A percentile compares a stretch with the other conserved stretches of the same genome.
Evolutionary conservation across 2,888 invertebrate genomes (phyloP).

Genomic region (Serripes groenlandicus): DNA sequence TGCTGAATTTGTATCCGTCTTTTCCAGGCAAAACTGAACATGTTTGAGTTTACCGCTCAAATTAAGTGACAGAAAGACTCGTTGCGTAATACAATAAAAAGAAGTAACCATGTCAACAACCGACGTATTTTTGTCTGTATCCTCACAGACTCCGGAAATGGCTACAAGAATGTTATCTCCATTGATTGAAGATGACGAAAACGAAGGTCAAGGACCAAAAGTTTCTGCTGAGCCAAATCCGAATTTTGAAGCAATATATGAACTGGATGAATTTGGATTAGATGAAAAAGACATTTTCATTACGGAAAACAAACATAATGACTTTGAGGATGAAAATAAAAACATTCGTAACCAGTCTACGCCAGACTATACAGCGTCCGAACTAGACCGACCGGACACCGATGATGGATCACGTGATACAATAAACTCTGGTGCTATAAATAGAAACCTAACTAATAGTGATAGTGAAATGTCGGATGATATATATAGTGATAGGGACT

Average conservation of each 20-base stretch:
- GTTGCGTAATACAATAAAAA: too few relatives aligned
- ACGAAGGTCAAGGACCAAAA: neutral
- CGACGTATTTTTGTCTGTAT: slow-evolving; percentile 56
- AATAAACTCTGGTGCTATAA: slow-evolving; percentile 1
- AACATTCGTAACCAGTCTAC: slow-evolving; percentile 2
- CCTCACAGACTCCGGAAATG: slow-evolving; percentile 41
- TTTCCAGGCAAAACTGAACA: too few relatives aligned
- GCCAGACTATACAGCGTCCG: neutral
- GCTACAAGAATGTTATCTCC: slow-evolving; percentile 52
- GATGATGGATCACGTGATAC: neutral
- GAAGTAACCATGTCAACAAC: slow-evolving; percentile 33
- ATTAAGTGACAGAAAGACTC: too few relatives aligned
- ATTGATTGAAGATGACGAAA: slow-evolving; percentile 59
- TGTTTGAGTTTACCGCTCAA: too few relatives aligned
- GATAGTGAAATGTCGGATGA: slow-evolving; percentile 66
- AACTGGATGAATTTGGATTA: slow-evolving; percentile 64
- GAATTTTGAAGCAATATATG: slow-evolving; percentile 14
- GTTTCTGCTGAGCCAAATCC: slow-evolving; percentile 6
- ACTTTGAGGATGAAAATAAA: slow-evolving; percentile 1
- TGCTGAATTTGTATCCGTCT: too few relatives aligned
- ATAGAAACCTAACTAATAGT: slow-evolving; percentile 38
- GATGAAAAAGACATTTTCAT: slow-evolving; percentile 44
- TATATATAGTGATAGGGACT: slow-evolving; percentile 61
- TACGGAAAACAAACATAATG: slow-evolving; percentile 32
- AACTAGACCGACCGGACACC: neutral